Evolutionary conservation across 2,797 vertebrate species (phyloP).

Genomic region (Pseudomugil tenellus): DNA sequence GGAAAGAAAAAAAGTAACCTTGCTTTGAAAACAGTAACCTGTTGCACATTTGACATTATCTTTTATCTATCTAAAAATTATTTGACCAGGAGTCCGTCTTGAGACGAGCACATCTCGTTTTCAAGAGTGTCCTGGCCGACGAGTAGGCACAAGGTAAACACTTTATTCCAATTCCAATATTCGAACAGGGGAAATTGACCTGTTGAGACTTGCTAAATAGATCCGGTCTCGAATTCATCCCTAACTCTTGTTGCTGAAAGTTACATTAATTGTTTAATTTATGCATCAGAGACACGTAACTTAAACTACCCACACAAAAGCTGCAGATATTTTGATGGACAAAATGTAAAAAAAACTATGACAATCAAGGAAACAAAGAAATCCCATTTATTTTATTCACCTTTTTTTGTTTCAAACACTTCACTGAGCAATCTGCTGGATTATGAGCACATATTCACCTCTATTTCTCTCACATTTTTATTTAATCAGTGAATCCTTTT

Average conservation of each 20-base stretch:
- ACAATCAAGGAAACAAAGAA: constrained; percentile 73
- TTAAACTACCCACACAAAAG: constrained; percentile 64
- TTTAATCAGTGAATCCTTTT: constrained; percentile 60
- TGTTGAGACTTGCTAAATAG: constrained; percentile 75
- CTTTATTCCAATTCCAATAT: constrained; percentile 83
- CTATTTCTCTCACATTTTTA: constrained; percentile 54
- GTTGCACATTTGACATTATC: constrained; percentile 87
- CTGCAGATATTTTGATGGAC: constrained; percentile 60
- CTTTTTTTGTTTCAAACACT: constrained; percentile 52
- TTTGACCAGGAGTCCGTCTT: constrained; percentile 90
- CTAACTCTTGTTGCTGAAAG: constrained; percentile 64
- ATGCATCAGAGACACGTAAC: constrained; percentile 67
- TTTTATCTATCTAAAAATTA: constrained; percentile 89
- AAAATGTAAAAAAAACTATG: constrained; percentile 56
- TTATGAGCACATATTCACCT: constrained; percentile 51
- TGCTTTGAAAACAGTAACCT: constrained; percentile 85
- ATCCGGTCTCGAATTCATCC: constrained; percentile 71
- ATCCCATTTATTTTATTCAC: constrained; percentile 63
- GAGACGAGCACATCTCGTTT: constrained; percentile 91
- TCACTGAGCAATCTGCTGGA: constrained; percentile 50
- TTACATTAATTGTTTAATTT: constrained; percentile 68
- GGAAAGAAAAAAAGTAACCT: constrained; percentile 76
- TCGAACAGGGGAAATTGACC: constrained; percentile 77
- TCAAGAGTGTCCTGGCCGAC: constrained; percentile 89
- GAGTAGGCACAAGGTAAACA: constrained; percentile 89